These are phyloP conservation scores for Heteromormyrus szaboi DNA, from an alignment of 2,797 vertebrate genomes.

Conservation along the genomic window DNA sequence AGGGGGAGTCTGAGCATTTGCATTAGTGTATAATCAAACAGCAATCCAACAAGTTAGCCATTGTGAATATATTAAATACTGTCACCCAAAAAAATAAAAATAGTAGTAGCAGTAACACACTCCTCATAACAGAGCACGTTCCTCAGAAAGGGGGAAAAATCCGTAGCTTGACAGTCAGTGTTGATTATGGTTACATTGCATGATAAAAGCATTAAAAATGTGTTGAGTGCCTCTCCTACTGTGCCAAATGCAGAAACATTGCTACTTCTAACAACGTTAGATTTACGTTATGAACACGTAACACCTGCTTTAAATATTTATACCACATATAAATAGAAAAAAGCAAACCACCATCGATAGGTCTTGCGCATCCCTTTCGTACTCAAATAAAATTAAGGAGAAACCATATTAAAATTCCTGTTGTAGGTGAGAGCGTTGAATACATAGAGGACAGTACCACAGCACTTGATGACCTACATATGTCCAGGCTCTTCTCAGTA, in stretches of 20 bases:
- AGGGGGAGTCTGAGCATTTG: constrained; percentile 56
- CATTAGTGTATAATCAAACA: constrained; percentile 61
- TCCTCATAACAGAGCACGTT: constrained; percentile 56
- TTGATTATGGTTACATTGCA: constrained; percentile 62
- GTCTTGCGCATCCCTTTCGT: constrained; percentile 20
- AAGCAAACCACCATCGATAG: constrained; percentile 20
- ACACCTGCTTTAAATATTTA: constrained; percentile 45
- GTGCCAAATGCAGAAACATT: constrained; percentile 70
- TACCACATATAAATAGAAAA: constrained; percentile 35
- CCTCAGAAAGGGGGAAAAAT: constrained; percentile 42
- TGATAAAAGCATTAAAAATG: constrained; percentile 67
- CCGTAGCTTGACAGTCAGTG: constrained; percentile 34
- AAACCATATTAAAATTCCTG: constrained; percentile 32
- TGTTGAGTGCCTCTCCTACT: constrained; percentile 71
- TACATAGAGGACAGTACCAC: constrained; percentile 62
- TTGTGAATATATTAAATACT: constrained; percentile 70
- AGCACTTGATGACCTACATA: constrained; percentile 57
- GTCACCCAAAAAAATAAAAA: constrained; percentile 50
- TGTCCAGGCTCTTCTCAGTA: constrained; percentile 33
- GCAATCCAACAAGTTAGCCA: constrained; percentile 45
- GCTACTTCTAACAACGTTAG: constrained; percentile 70
- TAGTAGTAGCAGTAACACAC: constrained; percentile 42
- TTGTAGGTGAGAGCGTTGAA: constrained; percentile 54
- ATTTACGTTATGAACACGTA: constrained; percentile 56
- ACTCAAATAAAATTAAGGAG: constrained; percentile 46